phyloP scores from a whole-genome alignment of 2,797 vertebrate species.

The Macropodus opercularis region DNA sequence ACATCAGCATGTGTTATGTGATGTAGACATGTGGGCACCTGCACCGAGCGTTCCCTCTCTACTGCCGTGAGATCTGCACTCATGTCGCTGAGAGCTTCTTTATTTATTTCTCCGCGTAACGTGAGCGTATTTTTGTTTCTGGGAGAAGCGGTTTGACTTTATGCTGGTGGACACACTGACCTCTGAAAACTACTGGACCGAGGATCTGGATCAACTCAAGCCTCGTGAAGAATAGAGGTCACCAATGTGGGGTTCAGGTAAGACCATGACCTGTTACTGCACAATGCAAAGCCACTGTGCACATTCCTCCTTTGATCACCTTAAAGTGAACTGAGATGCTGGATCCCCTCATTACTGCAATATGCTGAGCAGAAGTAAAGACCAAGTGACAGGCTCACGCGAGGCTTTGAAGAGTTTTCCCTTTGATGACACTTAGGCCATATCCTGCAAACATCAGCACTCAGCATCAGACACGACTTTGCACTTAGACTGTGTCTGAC shows the following conservation, averaged over 20 bases:
- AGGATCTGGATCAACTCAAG: slow-evolving; percentile 39
- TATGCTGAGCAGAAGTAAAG: slow-evolving; percentile 50
- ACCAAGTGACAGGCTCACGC: slow-evolving; percentile 16
- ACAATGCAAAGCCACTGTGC: slow-evolving; percentile 20
- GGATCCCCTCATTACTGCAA: slow-evolving; percentile 59
- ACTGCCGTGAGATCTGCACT: slow-evolving; percentile 35
- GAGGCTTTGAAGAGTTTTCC: slow-evolving; percentile 48
- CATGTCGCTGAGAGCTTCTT: slow-evolving; percentile 28
- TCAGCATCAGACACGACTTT: slow-evolving; percentile 24
- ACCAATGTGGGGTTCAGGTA: slow-evolving; percentile 80
- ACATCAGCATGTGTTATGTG: slow-evolving; percentile 56
- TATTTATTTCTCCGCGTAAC: slow-evolving; percentile 37
- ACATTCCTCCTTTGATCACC: slow-evolving; percentile 64
- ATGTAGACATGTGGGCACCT: slow-evolving; percentile 56
- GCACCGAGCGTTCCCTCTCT: slow-evolving; percentile 33
- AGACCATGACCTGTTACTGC: slow-evolving; percentile 45
- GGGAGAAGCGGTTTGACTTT: slow-evolving; percentile 25
- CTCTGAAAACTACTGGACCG: slow-evolving; percentile 38
- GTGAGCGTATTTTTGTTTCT: slow-evolving; percentile 27
- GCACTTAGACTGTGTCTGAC: slow-evolving; percentile 34
- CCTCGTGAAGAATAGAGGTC: slow-evolving; percentile 36
- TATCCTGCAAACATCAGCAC: slow-evolving; percentile 38
- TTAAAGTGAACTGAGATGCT: slow-evolving; percentile 40
- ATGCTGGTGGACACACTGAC: slow-evolving; percentile 47
- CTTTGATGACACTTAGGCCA: slow-evolving; percentile 51